These are phyloP conservation scores for Fragum whitleyi DNA, from an alignment of 2,888 invertebrate genomes.

Conservation along the genomic window DNA sequence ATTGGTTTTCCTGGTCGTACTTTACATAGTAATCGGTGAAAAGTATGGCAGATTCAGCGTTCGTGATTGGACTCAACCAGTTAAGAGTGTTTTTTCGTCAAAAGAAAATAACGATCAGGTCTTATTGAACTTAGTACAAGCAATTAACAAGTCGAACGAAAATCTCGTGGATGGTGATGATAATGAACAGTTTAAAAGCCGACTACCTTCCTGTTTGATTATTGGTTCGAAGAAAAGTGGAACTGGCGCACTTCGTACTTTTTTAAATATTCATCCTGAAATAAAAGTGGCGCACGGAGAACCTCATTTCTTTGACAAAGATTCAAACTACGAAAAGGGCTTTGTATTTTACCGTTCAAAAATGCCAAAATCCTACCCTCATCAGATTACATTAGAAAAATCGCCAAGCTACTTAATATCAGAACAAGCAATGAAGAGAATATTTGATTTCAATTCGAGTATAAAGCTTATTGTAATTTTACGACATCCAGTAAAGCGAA, in stretches of 20 bases:
- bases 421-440: constrained; percentile 95
- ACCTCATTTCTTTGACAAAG: constrained; percentile 94
- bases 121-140: no score
- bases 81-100: no score
- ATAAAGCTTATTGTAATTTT: constrained; percentile 89
- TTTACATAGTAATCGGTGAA: no score
- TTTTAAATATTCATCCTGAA: constrained; percentile 86
- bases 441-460: constrained; percentile 96
- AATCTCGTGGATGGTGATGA: no score
- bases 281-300: constrained; percentile 95
- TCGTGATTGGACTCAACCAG: no score
- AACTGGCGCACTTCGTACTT: constrained; percentile 85
- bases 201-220: constrained; percentile 84
- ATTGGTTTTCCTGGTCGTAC: no score
- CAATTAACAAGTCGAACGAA: no score
- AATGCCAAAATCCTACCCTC: constrained; percentile 94
- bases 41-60: no score
- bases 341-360: constrained; percentile 94
- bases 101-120: no score
- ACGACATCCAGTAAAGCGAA: no score
- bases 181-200: neutral
- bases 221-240: constrained; percentile 85
- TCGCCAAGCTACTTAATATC: constrained; percentile 98
- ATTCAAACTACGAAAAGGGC: constrained; percentile 93
- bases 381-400: constrained; percentile 98